A percentile compares a stretch with the other conserved stretches of the same genome.
These are phyloP conservation scores for Pluvianellus socialis DNA, from an alignment of 2,113 vertebrate genomes.

Conservation along the genomic window DNA sequence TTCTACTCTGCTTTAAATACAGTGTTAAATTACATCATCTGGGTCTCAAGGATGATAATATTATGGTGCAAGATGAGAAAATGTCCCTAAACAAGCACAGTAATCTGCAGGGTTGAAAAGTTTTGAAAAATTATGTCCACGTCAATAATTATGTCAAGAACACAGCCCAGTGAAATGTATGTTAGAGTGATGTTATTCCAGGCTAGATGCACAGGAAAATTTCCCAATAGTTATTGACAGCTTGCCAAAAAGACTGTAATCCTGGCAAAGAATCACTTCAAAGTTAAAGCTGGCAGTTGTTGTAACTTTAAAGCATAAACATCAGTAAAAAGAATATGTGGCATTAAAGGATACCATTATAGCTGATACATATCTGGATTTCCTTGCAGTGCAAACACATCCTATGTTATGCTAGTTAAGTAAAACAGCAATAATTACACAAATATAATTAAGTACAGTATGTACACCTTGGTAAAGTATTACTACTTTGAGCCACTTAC, in stretches of 20 bases:
- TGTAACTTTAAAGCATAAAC: background rate
- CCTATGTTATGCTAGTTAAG: background rate
- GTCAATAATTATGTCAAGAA: background rate
- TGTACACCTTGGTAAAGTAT: background rate
- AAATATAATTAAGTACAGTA: background rate
- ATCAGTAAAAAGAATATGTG: background rate
- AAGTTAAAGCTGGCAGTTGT: background rate
- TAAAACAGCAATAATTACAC: background rate
- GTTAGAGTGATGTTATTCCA: background rate
- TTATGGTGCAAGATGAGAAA: background rate
- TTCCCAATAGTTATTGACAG: background rate
- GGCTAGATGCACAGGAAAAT: background rate
- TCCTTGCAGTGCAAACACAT: background rate
- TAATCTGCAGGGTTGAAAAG: background rate
- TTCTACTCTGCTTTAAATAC: background rate
- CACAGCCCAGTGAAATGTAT: background rate
- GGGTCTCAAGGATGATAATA: background rate
- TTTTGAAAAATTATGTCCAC: background rate
- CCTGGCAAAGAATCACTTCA: background rate
- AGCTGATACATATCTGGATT: conserved; percentile 10
- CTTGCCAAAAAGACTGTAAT: background rate
- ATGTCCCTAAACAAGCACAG: background rate
- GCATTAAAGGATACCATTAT: background rate
- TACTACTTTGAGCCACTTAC: background rate
- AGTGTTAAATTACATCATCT: background rate